Evolutionary conservation across 64 coral and sea anemone genomes (phyloP), one percentile per base, ranked within the genome.

Genomic region (Pocillopora verrucosa): DNA sequence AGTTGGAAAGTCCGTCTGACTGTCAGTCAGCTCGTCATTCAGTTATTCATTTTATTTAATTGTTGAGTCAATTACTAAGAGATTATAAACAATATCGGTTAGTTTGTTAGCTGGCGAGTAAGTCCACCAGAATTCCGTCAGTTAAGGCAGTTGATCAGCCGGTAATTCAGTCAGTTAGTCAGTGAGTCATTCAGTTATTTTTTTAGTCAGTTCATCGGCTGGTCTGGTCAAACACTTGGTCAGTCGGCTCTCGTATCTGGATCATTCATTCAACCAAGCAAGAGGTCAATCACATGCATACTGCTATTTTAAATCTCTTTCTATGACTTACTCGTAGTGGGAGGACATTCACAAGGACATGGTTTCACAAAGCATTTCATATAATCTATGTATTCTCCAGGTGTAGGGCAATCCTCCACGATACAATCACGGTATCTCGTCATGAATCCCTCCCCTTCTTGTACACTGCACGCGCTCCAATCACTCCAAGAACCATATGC

Each of bases 401-500:
- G 61, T 12, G 45, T 10, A 68, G 80, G 80, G 11, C 80, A 84
- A 3, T 69, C 63, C 4, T 38, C 10, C 16, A 24, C 80, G 24
- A 84, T 37, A 35, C 80, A 84, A 9, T 20, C 16, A 13, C 80
- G 35, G 16, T 34, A 68, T n/a, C 80, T 34, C 5, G 4, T 69
- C 80, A 84, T 84, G 3, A 51, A 12, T 10, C 80, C 80, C 36
- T 14, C 35, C 15, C 80, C 80, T 84, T 69, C 61, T 41, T 67
- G 34, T 19, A 84, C 80, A 51, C 11, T 69, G 19, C 80, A 84
- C 1, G 65, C 61, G 11, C 61, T 68, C 80, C 80, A 84, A 1
- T 67, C 80, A 69, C 61, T 64, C 80, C 80, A 84, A 45, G 80
- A 62, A 67, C 80, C 80, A 63, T 84, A 84, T 5, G 79, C 19